These are phyloP conservation scores for Nibea coibor DNA, from an alignment of 2,113 vertebrate species.

Conservation along the genomic window DNA sequence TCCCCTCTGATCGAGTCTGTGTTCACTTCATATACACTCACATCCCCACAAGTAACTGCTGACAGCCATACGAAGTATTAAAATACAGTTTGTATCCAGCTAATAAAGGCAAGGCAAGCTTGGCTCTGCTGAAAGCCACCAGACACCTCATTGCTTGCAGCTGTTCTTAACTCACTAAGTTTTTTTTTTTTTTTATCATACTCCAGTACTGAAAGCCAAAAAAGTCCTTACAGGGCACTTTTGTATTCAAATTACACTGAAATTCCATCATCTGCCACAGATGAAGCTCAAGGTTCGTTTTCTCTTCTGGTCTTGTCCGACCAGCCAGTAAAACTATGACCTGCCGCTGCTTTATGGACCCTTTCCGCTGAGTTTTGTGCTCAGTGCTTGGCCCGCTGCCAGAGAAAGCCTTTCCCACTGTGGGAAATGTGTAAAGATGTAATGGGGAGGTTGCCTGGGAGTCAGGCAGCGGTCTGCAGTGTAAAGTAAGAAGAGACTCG, in stretches of 20 bases:
- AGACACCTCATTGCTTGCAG: conserved; percentile 71
- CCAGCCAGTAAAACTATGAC: conserved; percentile 44
- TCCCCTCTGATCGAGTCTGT: not conserved
- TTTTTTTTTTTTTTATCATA: conserved; percentile 15
- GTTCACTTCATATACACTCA: not conserved
- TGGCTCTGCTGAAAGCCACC: conserved; percentile 45
- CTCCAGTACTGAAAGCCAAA: conserved; percentile 38
- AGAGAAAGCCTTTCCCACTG: conserved; percentile 58
- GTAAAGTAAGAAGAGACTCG: conserved; percentile 37
- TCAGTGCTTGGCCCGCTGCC: conserved; percentile 52
- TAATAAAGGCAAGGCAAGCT: conserved; percentile 53
- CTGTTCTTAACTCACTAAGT: conserved; percentile 51
- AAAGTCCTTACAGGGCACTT: conserved; percentile 53
- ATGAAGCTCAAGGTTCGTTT: conserved; percentile 21
- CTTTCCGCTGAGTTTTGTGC: conserved; percentile 46
- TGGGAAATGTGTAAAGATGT: conserved; percentile 69
- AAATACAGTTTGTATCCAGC: conserved; percentile 45
- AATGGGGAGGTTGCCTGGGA: conserved; percentile 61
- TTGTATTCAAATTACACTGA: conserved; percentile 51
- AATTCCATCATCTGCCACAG: conserved; percentile 47
- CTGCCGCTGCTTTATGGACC: conserved; percentile 35
- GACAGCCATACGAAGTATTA: conserved; percentile 41
- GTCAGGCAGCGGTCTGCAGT: conserved; percentile 48
- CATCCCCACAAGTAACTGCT: conserved; percentile 10
- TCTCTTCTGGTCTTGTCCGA: conserved; percentile 21